Conservation (phyloP, 2,888 invertebrate species). For the Lycaena phlaeas region DNA sequence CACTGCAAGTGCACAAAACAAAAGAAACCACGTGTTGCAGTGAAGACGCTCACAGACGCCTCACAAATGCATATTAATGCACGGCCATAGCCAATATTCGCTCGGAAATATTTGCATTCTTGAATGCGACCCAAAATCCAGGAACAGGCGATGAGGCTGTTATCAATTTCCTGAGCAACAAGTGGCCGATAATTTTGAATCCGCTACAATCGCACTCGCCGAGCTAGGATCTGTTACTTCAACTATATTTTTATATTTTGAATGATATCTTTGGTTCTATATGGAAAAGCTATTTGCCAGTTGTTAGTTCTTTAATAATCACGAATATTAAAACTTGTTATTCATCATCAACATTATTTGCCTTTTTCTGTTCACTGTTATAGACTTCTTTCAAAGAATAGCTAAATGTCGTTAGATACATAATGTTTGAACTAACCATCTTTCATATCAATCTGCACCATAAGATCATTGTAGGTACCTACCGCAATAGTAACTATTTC, state of each 20-base stretch:
- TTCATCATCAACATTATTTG: too few relatives aligned
- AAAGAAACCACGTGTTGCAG: neutral
- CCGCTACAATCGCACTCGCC: conserved; percentile 33
- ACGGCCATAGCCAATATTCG: conserved; percentile 18
- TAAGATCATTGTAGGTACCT: too few relatives aligned
- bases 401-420: too few relatives aligned
- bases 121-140: conserved; percentile 52
- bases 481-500: too few relatives aligned
- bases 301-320: too few relatives aligned
- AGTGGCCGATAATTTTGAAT: conserved; percentile 69
- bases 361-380: neutral
- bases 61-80: conserved; percentile 1
- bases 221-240: conserved; percentile 29
- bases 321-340: too few relatives aligned
- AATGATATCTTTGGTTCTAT: neutral
- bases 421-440: too few relatives aligned
- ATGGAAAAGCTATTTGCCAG: neutral
- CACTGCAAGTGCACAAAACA: too few relatives aligned
- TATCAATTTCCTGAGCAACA: conserved; percentile 69
- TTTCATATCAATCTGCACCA: too few relatives aligned
- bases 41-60: neutral
- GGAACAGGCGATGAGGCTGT: conserved; percentile 47
- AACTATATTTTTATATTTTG: neutral
- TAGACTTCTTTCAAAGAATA: too few relatives aligned
- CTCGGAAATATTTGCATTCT: conserved; percentile 39